phyloP scores from a whole-genome alignment of 1,140 invertebrate species.

The Philotrypesis tridentata region DNA sequence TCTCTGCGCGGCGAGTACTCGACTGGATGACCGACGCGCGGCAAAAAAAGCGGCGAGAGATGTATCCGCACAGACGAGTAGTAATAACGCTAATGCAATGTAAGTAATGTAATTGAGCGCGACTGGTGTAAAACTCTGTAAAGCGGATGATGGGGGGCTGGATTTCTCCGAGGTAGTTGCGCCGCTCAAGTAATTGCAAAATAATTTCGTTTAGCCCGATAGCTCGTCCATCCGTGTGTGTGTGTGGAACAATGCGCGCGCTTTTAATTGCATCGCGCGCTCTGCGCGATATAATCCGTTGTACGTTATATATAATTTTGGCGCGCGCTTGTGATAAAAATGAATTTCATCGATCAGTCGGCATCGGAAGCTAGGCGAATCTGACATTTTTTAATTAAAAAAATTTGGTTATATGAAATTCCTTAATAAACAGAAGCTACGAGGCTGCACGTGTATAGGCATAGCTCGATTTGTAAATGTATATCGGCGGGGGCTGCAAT shows the following conservation, averaged over 20 bases:
- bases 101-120: conserved; percentile 65
- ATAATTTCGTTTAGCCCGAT: conserved; percentile 3
- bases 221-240: neutral
- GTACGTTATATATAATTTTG: neutral
- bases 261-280: neutral
- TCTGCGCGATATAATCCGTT: neutral
- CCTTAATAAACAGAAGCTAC: conserved; percentile 8
- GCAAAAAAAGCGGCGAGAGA: conserved; percentile 16
- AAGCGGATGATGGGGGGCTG: neutral
- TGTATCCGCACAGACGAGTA: conserved; percentile 17
- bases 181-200: conserved; percentile 25
- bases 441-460: neutral
- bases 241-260: neutral
- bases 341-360: neutral
- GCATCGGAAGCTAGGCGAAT: neutral
- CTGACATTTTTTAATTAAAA: conserved; percentile 15
- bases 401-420: conserved; percentile 7
- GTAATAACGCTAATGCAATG: conserved; percentile 67
- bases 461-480: neutral
- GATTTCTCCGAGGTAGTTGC: neutral
- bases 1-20: no score
- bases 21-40: conserved; percentile 11
- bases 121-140: conserved; percentile 11
- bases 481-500: no score
- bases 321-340: neutral